Evolutionary conservation across 2,888 invertebrate species (phyloP), one percentile per base, ranked within the genome.

Genomic region (Lasioglossum oenotherae): DNA sequence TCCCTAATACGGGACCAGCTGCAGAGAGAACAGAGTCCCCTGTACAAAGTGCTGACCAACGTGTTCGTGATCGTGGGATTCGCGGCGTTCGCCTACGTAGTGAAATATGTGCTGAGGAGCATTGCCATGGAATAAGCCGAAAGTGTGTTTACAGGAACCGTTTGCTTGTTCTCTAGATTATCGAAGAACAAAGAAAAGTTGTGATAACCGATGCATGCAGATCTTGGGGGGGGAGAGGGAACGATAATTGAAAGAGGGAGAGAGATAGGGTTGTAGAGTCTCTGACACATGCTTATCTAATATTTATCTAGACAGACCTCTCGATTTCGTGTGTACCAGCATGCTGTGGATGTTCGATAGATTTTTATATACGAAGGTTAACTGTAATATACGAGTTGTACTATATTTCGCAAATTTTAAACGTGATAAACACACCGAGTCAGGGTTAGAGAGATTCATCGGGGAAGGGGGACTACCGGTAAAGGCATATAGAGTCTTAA

Each of bases 71-170:
- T 99, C 86, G 96, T 98, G 90, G 98, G 98, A 88, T 98, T 99
- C 95, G 98, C 98, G 90, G 98, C 98, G 90, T 99, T 99, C 95
- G 98, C 98, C 74, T 98, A 98, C 94, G 98, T 98, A 94, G 99
- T 99, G 86, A 98, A 98, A 96, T 98, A 98, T 96, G 98, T 99
- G 90, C 96, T 98, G 95, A 97, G 97, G 95, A 97, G 97, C 94
- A 97, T 97, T 95, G 97, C 97, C 93, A 96, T 96, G 94, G 96
- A 96, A 93, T 96, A 95, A 86, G 73, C 49, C 46, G 16, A 74
- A 41, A 14, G 12, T 57, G 57, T 57, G n/a, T 57, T 44, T 19
- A 72, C 67, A 60, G 64, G 16, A 35, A 53, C 74, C 44, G 44
- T 81, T 87, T 27, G 35, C 69, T 31, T 46, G 38, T 77, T 73